Base-by-base conservation (phyloP, 2,113 vertebrate genomes). In the Amphiprion percula region DNA sequence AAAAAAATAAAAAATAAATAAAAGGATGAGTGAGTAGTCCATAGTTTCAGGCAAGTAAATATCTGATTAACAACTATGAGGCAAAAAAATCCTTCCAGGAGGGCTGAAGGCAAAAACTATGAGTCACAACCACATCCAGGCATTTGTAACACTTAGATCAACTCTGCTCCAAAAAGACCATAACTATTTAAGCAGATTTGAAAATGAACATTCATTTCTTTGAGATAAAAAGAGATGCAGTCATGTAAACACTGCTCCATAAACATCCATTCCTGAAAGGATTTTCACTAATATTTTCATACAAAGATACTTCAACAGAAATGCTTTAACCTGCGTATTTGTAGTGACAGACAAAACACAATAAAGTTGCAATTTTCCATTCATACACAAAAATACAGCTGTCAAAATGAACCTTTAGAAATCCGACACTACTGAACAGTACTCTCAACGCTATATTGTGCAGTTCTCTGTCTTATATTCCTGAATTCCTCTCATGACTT, bases 1-100 rank as follows among this genome's bases (percentile, higher is more conserved):
- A 44, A 4, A 15, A 46, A 65, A 23, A 15, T 46, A 46, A 46
- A 12, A 15, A 10, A 12, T 21, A 21, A 21, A 21, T 21, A 60
- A 69, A 46, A 49, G n/a, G 26, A 64, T 77, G 69, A 79, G 69
- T 68, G 59, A 78, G 55, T 23, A 68, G 16, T 0, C 33, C 59
- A 28, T 14, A 21, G 66, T 17, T 33, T 46, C 30, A 28, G 12
- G 21, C 21, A 49, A 71, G 59, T 37, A 68, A 69, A 65, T 24
- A 47, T 76, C 52, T 78, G 69, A 83, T 81, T 63, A 76, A 65
- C 1, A 3, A 2, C 7, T 53, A 16, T 76, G 60, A 77, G 71
- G 41, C n/a, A 71, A 68, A 60, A 62, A 26, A 33, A 54, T 11
- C 15, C 56, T 44, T 65, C 58, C 53, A 62, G 61, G 44, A 49